A percentile compares a stretch with the other conserved stretches of the same genome.
Conservation (phyloP, 1,140 invertebrate species). For the Hycleus phaleratus region DNA sequence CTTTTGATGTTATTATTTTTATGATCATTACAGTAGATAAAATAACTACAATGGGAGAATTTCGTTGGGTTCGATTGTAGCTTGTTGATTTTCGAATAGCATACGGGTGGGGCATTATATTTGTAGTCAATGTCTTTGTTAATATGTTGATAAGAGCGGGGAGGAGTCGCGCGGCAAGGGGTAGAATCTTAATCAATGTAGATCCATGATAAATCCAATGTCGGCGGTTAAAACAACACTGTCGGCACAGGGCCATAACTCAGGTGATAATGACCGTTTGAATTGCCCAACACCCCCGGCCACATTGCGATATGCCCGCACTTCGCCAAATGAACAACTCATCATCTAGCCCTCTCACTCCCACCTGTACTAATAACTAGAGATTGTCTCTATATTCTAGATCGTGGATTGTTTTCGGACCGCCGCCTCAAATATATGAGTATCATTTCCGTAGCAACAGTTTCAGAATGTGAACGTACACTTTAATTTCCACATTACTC, state of each 20-base stretch:
- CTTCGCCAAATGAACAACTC: conserved; percentile 35
- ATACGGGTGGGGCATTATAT: too few species aligned
- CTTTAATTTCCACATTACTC: conserved; percentile 9
- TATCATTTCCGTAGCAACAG: conserved; percentile 23
- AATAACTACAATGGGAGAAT: too few species aligned
- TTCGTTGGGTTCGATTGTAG: too few species aligned
- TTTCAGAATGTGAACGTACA: conserved; percentile 23
- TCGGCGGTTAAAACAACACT: conserved; percentile 32
- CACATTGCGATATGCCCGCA: conserved; percentile 34
- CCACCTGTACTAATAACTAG: conserved; percentile 13
- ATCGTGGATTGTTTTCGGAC: conserved; percentile 31
- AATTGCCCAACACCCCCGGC: conserved; percentile 29
- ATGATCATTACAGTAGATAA: too few species aligned
- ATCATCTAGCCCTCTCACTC: conserved; percentile 26
- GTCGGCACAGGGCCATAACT: conserved; percentile 32
- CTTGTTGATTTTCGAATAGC: too few species aligned
- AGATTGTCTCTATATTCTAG: conserved; percentile 16
- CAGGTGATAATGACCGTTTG: conserved; percentile 34
- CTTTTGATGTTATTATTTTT: too few species aligned
- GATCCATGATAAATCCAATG: conserved; percentile 30
- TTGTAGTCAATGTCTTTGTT: too few species aligned
- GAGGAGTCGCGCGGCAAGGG: too few species aligned
- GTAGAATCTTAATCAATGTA: conserved; percentile 23
- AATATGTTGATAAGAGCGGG: too few species aligned
- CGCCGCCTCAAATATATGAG: conserved; percentile 27